Evolutionary conservation across 2,797 vertebrate species (phyloP).

Genomic region (Sciurus vulgaris): DNA sequence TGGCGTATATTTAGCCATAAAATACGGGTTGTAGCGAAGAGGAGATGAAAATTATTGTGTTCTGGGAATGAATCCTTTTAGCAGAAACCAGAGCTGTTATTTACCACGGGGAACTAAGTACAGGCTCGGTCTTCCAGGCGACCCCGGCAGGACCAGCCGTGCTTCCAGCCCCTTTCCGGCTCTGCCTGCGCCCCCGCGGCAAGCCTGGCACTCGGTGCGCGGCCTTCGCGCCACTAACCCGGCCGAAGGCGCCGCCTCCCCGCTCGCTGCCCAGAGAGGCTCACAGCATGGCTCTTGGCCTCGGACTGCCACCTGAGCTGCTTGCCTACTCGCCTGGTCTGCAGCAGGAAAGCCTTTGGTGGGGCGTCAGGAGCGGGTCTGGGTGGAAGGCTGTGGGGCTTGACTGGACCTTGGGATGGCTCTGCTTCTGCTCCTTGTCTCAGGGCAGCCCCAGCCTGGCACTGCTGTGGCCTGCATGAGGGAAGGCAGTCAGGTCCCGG

Average conservation of each 20-base stretch:
- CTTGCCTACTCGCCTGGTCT: accelerated
- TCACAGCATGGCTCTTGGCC: accelerated
- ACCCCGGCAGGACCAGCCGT: not conserved
- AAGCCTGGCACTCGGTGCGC: not conserved
- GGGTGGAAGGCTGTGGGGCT: not conserved
- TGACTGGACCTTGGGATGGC: not conserved
- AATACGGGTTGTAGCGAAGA: constrained; percentile 65
- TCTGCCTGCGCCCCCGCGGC: not conserved
- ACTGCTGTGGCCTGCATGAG: not conserved
- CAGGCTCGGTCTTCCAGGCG: constrained; percentile 67
- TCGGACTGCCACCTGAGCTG: accelerated
- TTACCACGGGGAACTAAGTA: constrained; percentile 78
- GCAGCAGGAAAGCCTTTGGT: not conserved
- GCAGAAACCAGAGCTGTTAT: constrained; percentile 80
- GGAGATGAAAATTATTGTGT: constrained; percentile 83
- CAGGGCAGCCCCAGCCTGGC: not conserved
- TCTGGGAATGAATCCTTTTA: constrained; percentile 82
- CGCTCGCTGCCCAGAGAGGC: not conserved
- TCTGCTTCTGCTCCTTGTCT: not conserved
- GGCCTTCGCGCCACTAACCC: not conserved
- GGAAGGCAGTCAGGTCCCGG: accelerated
- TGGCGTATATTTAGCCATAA: constrained; percentile 83
- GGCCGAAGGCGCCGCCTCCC: not conserved
- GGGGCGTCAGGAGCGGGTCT: too few species aligned
- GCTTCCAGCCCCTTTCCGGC: constrained; percentile 38